phyloP scores from a whole-genome alignment of 1,140 invertebrate genomes.

The Drosophila ambigua region DNA sequence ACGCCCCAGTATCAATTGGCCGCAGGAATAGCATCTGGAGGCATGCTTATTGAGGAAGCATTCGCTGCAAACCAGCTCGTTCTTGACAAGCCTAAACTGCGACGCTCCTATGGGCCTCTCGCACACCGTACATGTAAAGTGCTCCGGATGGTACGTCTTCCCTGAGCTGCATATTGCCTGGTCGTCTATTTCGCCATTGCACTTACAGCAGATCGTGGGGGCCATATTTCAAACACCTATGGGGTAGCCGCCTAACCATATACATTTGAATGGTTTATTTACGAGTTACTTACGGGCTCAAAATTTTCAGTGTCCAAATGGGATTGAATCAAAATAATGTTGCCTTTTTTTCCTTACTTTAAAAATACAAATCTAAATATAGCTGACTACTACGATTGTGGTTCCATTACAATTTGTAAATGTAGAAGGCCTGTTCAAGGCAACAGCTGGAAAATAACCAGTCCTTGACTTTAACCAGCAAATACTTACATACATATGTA shows the following conservation, averaged over 20 bases:
- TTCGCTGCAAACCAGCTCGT: constrained; percentile 33
- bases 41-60: constrained; percentile 37
- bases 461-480: background rate
- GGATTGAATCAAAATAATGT: too few relatives aligned
- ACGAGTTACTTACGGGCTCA: too few relatives aligned
- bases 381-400: background rate
- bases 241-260: too few relatives aligned
- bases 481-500: background rate
- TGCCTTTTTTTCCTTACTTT: too few relatives aligned
- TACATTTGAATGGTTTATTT: too few relatives aligned
- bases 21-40: constrained; percentile 28
- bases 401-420: background rate
- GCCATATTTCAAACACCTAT: constrained; percentile 11
- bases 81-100: constrained; percentile 18
- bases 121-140: constrained; percentile 46
- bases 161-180: constrained; percentile 23
- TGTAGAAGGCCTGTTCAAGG: background rate
- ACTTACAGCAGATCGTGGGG: constrained; percentile 40
- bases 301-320: too few relatives aligned
- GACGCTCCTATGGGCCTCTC: constrained; percentile 3
- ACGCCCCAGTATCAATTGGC: constrained; percentile 24
- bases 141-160: constrained; percentile 45
- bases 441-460: too few relatives aligned
- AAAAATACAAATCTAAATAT: too few relatives aligned
- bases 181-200: constrained; percentile 25